These are phyloP conservation scores for Heteromyza rotundicornis DNA, from an alignment of 2,888 invertebrate species.

Conservation along the genomic window DNA sequence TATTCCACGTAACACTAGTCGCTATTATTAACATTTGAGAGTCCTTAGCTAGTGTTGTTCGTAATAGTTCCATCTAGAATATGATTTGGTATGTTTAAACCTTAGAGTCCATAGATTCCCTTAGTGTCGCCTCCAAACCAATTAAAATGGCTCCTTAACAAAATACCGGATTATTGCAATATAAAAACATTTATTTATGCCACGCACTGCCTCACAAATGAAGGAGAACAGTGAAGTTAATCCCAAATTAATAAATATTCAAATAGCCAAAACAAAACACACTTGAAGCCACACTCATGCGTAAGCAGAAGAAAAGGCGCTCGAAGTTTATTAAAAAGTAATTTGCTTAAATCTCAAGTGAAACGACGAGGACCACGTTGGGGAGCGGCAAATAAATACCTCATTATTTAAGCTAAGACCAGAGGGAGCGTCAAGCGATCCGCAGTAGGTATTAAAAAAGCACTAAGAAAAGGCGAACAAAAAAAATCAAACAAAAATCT, in stretches of 20 bases:
- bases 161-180: too few species aligned
- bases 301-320: conserved; percentile 32
- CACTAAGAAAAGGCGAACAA: not conserved
- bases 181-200: not conserved
- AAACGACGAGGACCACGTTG: conserved; percentile 9
- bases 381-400: not conserved
- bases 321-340: conserved; percentile 50
- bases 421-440: not conserved
- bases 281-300: too few species aligned
- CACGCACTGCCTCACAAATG: too few species aligned
- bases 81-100: too few species aligned
- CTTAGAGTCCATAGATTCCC: too few species aligned
- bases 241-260: not conserved
- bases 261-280: not conserved
- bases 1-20: too few species aligned
- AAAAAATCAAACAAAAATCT: not conserved
- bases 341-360: conserved; percentile 43
- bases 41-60: too few species aligned
- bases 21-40: too few species aligned
- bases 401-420: not conserved
- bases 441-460: not conserved
- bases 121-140: too few species aligned
- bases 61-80: too few species aligned
- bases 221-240: not conserved
- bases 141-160: too few species aligned